Evolutionary conservation across 2,113 vertebrate genomes (phyloP).

Genomic region (Uria aalge): DNA sequence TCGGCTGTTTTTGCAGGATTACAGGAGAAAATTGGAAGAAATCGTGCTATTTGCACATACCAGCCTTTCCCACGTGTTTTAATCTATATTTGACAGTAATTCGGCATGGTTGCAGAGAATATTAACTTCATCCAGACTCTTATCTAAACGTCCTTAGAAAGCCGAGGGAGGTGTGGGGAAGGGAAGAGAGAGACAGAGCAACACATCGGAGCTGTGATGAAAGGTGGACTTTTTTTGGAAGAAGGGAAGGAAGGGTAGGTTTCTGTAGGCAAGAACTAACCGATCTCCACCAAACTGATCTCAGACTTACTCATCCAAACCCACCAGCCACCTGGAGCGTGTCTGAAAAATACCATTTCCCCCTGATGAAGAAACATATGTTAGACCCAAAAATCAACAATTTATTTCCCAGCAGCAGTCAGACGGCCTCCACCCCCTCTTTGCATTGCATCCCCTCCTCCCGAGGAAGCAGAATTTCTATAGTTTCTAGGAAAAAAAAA

Average conservation of each 20-base stretch:
- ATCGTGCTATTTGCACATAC: not conserved
- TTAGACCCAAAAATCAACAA: not conserved
- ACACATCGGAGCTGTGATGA: not conserved
- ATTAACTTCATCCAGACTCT: not conserved
- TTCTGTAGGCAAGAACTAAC: not conserved
- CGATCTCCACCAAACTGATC: not conserved
- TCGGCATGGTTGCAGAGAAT: not conserved
- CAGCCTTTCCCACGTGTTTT: not conserved
- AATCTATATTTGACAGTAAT: not conserved
- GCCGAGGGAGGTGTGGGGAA: not conserved
- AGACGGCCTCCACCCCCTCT: not conserved
- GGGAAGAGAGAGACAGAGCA: not conserved
- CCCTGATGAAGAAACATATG: not conserved
- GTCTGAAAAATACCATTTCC: slow-evolving; percentile 7
- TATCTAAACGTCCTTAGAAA: not conserved
- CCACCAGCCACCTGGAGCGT: not conserved
- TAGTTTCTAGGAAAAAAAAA: not conserved
- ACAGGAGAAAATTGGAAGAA: not conserved
- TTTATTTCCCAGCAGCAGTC: not conserved
- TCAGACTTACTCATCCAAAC: slow-evolving; percentile 7
- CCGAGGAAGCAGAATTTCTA: not conserved
- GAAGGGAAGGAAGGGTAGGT: not conserved
- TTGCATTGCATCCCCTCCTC: not conserved
- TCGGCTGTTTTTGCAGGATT: not conserved
- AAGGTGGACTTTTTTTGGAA: not conserved